Base-by-base conservation (phyloP, 53 echinoderm and acorn worm genomes). In the Apostichopus leukothele region DNA sequence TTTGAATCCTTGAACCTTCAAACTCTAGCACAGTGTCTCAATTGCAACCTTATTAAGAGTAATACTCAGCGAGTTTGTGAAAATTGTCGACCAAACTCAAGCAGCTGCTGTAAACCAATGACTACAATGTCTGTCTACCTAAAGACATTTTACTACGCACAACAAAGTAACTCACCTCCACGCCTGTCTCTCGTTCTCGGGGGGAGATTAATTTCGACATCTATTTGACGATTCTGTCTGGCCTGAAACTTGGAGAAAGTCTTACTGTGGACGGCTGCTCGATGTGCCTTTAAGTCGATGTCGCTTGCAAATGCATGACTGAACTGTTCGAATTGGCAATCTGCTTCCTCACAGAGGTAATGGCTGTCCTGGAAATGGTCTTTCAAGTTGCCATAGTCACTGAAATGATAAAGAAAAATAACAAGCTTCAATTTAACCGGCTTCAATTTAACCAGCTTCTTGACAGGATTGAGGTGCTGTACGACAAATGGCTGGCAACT, bases 261-360 rank as follows among this genome's bases (percentile, higher is more conserved):
- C 5, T 83, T 91, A 71, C 92, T 90, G 51, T 99, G 99, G 20
- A 51, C 74, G 27, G 79, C 92, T 52, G 94, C 93, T 86, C 74
- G 88, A 77, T 99, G 99, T 4, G 99, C 99, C 67, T 99, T 99
- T 23, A 99, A 83, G 86, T 96, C 96, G 4, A 99, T 99, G 5
- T 94, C 94, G 6, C 92, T 59, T 23, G 90, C 91, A 86, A 99
- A 99, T 4, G 96, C 99, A 7, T 89, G 91, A 8, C 92, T 90
- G 84, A 99, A 99, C 88, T 96, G 85, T 90, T 96, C 94, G 51
- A 86, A 60, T 6, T 53, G 76, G 76, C 99, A 99, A 4, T 74
- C 88, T 5, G 83, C 94, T 63, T 99, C 96, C 60, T 99, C 96
- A 52, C 99, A 99, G 19, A 96, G 91, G 71, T 73, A 99, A 83